Percentiles rank a stretch among this genome's conserved stretches.
Evolutionary conservation across 1,140 invertebrate genomes (phyloP).

Genomic region (Dendroctonus ponderosae): DNA sequence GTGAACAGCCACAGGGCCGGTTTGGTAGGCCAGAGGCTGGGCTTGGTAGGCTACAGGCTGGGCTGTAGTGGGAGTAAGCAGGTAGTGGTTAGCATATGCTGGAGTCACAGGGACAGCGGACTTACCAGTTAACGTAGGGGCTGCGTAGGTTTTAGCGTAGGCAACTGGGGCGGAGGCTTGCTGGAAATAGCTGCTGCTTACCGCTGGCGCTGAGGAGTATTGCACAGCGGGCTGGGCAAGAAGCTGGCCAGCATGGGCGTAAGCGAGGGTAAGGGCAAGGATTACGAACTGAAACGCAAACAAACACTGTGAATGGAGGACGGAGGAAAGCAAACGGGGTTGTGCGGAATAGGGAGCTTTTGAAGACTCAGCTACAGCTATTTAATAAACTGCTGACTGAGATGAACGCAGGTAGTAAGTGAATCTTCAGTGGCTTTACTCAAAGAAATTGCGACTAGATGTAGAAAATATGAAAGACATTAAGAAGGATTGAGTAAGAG

Average conservation of each 20-base stretch:
- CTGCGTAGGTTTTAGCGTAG: conserved; percentile 21
- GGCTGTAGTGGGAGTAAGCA: neutral
- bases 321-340: no score
- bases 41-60: conserved; percentile 34
- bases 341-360: no score
- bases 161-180: conserved; percentile 37
- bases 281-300: conserved; percentile 40
- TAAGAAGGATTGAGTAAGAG: no score
- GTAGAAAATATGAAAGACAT: no score
- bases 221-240: conserved; percentile 40
- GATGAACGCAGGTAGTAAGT: no score
- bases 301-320: neutral
- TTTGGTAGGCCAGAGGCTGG: conserved; percentile 39
- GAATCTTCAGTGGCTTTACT: conserved; percentile 1
- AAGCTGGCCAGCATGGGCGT: conserved; percentile 54
- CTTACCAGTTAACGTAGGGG: conserved; percentile 18
- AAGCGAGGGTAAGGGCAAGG: conserved; percentile 47
- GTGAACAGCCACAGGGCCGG: conserved; percentile 48
- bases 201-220: conserved; percentile 42
- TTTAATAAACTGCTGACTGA: no score
- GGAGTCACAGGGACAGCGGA: neutral
- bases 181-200: conserved; percentile 33
- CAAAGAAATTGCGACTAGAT: neutral
- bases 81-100: neutral
- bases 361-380: neutral